These are phyloP conservation scores for Lithophane ornitopus DNA, from an alignment of 2,888 invertebrate genomes.

Conservation along the genomic window DNA sequence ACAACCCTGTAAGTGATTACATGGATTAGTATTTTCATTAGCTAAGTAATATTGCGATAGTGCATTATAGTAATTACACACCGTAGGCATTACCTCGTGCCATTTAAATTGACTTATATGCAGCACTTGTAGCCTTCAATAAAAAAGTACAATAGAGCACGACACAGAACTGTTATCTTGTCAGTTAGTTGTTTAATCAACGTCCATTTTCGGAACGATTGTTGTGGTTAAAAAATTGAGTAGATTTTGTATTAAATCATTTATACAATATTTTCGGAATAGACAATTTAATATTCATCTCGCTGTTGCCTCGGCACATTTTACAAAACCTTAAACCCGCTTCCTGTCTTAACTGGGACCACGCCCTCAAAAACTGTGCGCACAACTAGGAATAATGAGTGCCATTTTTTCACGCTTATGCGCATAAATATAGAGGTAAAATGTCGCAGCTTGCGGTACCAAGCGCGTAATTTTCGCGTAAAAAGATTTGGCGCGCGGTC, in stretches of 20 bases:
- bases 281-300: background rate
- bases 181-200: background rate
- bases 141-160: background rate
- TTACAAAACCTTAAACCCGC: background rate
- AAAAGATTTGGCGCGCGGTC: constrained; percentile 44
- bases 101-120: background rate
- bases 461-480: constrained; percentile 51
- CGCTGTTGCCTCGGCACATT: background rate
- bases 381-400: constrained; percentile 62
- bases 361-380: constrained; percentile 43
- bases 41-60: constrained; percentile 1
- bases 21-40: constrained; percentile 16
- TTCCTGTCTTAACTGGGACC: constrained; percentile 3
- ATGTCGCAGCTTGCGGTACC: constrained; percentile 49
- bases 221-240: no score
- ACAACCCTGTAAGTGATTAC: background rate
- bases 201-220: no score
- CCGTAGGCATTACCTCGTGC: constrained; percentile 1
- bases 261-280: background rate
- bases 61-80: constrained; percentile 27
- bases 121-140: no score
- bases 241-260: no score
- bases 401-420: constrained; percentile 63
- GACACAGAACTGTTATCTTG: background rate
- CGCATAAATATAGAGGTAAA: constrained; percentile 63